These are phyloP conservation scores for Siniperca obscura DNA, from an alignment of 2,797 vertebrate species.

Conservation along the genomic window DNA sequence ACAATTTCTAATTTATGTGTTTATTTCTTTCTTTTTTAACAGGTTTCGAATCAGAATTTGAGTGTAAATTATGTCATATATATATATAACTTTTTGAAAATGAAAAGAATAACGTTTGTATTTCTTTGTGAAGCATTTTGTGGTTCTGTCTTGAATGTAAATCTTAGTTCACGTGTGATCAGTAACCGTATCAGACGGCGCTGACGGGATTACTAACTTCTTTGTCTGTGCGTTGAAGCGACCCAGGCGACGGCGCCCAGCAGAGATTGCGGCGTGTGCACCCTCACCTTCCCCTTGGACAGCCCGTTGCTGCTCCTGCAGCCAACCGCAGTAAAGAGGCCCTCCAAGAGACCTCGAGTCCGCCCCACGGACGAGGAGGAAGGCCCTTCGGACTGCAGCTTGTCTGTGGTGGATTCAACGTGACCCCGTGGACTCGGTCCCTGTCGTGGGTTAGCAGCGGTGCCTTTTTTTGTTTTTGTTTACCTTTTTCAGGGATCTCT, in stretches of 20 bases:
- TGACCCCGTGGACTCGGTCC: background rate
- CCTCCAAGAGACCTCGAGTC: conserved; percentile 32
- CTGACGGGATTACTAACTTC: too few species aligned
- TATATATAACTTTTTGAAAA: too few species aligned
- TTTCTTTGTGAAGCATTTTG: too few species aligned
- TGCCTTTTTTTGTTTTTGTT: too few species aligned
- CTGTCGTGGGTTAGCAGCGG: background rate
- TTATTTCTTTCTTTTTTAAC: background rate
- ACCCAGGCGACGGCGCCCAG: conserved; percentile 30
- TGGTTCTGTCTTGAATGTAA: too few species aligned
- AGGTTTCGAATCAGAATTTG: too few species aligned
- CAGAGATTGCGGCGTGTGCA: conserved; percentile 37
- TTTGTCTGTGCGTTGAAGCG: conserved; percentile 15
- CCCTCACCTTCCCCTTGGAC: conserved; percentile 39
- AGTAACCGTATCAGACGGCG: too few species aligned
- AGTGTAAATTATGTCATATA: too few species aligned
- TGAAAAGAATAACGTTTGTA: too few species aligned
- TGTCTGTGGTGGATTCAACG: background rate
- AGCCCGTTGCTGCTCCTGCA: conserved; percentile 37
- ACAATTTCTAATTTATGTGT: background rate
- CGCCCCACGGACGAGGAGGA: conserved; percentile 16
- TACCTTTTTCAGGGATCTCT: too few species aligned
- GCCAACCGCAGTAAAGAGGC: conserved; percentile 34
- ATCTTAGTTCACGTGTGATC: too few species aligned
- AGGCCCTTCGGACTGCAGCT: conserved; percentile 3